These are phyloP conservation scores for Microcebus jonahi DNA, from an alignment of 2,113 vertebrate genomes.

Conservation along the genomic window DNA sequence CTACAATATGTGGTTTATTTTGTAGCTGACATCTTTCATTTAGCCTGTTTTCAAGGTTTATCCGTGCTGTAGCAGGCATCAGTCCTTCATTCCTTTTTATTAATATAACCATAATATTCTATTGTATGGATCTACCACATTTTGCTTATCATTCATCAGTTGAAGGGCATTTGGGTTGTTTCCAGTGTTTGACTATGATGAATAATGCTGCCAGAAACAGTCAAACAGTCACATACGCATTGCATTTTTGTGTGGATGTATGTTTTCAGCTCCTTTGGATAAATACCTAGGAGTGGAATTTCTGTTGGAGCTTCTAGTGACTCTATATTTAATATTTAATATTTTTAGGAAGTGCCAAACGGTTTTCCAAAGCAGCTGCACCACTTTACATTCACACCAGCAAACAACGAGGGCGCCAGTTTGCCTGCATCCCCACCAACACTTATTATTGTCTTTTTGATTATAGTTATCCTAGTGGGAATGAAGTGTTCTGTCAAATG, in stretches of 20 bases:
- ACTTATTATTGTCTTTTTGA: neutral
- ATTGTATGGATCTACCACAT: neutral
- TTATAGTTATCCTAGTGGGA: neutral
- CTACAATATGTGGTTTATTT: neutral
- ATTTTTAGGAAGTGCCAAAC: neutral
- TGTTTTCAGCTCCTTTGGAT: neutral
- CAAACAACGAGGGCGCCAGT: neutral
- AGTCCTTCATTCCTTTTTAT: neutral
- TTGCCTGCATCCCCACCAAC: neutral
- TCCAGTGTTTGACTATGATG: neutral
- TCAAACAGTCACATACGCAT: neutral
- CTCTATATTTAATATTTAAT: constrained; percentile 21
- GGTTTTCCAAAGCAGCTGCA: neutral
- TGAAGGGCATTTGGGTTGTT: constrained; percentile 22
- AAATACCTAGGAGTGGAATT: neutral
- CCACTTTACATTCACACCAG: neutral
- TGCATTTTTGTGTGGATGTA: neutral
- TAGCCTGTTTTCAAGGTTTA: neutral
- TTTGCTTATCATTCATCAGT: neutral
- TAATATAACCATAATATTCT: neutral
- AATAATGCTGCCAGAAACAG: neutral
- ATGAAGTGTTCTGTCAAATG: constrained; percentile 20
- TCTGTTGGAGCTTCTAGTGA: neutral
- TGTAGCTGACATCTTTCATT: neutral
- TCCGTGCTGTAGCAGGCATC: neutral